phyloP scores from a whole-genome alignment of 2,797 vertebrate genomes.

The Tapirus indicus region DNA sequence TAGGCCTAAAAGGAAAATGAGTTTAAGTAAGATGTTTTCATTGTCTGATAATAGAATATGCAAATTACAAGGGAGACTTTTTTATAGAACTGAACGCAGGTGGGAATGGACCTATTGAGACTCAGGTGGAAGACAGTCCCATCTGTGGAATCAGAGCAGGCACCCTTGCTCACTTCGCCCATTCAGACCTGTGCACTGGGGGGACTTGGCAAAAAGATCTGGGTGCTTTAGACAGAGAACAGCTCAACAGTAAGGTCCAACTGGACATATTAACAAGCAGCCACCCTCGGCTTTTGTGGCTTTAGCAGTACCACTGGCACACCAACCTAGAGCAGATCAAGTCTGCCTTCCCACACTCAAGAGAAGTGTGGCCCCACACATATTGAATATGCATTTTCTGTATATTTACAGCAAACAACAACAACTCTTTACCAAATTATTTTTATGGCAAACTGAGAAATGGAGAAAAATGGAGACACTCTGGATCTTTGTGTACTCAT shows the following conservation, averaged over 20 bases:
- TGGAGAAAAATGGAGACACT: neutral
- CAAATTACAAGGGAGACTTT: neutral
- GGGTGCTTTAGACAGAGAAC: neutral
- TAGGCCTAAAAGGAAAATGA: neutral
- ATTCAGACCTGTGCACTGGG: neutral
- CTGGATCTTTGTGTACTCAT: neutral
- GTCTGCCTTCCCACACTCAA: neutral
- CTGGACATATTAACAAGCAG: neutral
- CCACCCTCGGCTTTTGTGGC: neutral
- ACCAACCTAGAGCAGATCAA: neutral
- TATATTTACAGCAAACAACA: neutral
- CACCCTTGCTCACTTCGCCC: neutral
- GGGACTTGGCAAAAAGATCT: neutral
- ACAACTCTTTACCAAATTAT: neutral
- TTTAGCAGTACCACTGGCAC: neutral
- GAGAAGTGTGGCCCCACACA: neutral
- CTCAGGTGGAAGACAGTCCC: too few relatives aligned
- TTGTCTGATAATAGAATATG: neutral
- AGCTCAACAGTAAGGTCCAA: neutral
- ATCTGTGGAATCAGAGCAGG: neutral
- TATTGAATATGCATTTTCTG: neutral
- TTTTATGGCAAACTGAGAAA: neutral
- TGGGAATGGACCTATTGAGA: neutral
- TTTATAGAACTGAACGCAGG: neutral
- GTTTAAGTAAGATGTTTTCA: neutral